These are phyloP conservation scores for Puffinus mauretanicus DNA, from an alignment of 2,113 vertebrate species.

Conservation along the genomic window DNA sequence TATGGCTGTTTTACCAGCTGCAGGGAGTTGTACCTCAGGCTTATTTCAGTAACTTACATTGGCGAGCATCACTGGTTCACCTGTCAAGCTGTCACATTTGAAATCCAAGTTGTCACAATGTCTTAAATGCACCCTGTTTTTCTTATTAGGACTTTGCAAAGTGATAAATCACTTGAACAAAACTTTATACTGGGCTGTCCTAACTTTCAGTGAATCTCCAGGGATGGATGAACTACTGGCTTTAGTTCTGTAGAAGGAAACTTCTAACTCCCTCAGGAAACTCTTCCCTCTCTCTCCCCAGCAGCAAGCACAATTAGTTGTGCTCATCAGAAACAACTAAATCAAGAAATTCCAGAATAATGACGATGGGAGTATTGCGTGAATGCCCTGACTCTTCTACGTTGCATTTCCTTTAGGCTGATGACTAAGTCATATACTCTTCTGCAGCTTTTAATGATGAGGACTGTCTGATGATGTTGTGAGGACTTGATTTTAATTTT, in stretches of 20 bases:
- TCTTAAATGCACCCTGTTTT: neutral
- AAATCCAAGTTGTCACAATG: neutral
- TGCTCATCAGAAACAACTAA: neutral
- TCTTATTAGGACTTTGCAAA: neutral
- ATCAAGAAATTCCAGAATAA: neutral
- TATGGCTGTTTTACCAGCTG: neutral
- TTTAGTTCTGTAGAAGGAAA: neutral
- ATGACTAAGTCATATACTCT: neutral
- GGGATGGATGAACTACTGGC: neutral
- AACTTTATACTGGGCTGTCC: neutral
- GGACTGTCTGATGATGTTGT: neutral
- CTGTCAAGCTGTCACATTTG: neutral
- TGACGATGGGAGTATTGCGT: neutral
- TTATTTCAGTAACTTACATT: neutral
- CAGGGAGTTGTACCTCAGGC: neutral
- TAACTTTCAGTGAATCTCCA: neutral
- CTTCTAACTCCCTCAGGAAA: neutral
- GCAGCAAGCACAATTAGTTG: neutral
- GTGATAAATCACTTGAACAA: neutral
- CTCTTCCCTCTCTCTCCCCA: neutral
- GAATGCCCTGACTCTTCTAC: neutral
- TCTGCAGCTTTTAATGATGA: neutral
- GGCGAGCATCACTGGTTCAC: neutral
- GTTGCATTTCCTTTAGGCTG: neutral
- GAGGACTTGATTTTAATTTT: neutral